These are phyloP conservation scores for Cerastis rubricosa DNA, from an alignment of 2,888 invertebrate genomes.

Conservation along the genomic window DNA sequence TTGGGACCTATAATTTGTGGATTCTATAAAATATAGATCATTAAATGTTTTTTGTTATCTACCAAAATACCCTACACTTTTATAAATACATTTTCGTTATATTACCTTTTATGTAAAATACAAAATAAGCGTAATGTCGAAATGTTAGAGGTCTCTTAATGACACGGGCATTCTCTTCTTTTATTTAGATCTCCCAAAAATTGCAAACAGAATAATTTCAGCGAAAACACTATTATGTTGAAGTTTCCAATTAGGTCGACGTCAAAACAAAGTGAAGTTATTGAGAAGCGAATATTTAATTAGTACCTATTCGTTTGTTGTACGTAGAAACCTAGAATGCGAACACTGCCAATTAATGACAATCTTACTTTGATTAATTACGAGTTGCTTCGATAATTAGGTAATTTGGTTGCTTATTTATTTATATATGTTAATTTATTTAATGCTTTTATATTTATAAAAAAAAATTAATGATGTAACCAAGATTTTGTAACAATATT, in stretches of 20 bases:
- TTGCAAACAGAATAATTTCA: constrained; percentile 5
- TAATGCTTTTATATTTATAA: background rate
- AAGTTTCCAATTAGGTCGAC: constrained; percentile 54
- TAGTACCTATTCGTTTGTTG: constrained; percentile 36
- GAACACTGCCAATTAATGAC: constrained; percentile 30
- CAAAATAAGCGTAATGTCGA: too few species aligned
- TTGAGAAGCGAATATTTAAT: constrained; percentile 51
- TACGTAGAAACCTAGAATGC: background rate
- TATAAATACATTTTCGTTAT: too few species aligned
- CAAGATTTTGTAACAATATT: too few species aligned
- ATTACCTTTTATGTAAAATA: too few species aligned
- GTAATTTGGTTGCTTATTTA: background rate
- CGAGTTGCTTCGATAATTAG: constrained; percentile 27
- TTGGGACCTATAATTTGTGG: too few species aligned
- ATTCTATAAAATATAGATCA: too few species aligned
- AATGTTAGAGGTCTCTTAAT: background rate
- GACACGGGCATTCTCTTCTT: background rate
- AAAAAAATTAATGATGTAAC: too few species aligned
- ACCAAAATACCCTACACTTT: too few species aligned
- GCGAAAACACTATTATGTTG: constrained; percentile 38
- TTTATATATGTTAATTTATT: background rate
- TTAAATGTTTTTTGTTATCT: too few species aligned
- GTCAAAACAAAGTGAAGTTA: constrained; percentile 46
- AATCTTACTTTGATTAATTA: constrained; percentile 33
- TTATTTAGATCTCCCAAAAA: constrained; percentile 2